Evolutionary conservation across 1,140 invertebrate genomes (phyloP), one percentile per base, ranked within the genome.

Genomic region (Pararge aegeria): DNA sequence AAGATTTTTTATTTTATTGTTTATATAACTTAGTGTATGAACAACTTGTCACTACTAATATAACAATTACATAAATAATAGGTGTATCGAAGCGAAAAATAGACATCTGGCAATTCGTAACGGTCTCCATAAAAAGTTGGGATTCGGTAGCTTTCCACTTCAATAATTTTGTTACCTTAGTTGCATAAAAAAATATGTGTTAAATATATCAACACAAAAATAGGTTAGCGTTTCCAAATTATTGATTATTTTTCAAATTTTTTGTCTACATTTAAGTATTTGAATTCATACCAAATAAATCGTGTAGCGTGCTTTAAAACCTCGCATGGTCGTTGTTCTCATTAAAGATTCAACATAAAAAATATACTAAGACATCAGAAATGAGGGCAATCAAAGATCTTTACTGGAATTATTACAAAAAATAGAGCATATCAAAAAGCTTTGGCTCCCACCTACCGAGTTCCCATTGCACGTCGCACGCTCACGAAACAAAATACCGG

Each of bases 401-500:
- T 66, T 68, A 68, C 61, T 65, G 58, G 58, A 38, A 70, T 61
- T 67, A 66, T 66, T 59, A 68, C 69, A 68, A 83, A 79, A 83
- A 76, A 65, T 74, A 68, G 72, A 72, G 34, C 64, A 71, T 59
- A 71, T 75, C 75, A 68, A 73, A 78, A 73, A 71, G 65, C 61
- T 66, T 73, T 40, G 59, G 70, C 65, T 83, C 83, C 82, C 80
- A 81, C 80, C 80, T 83, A 85, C 80, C 57, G 74, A 70, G 85
- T 80, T 85, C 78, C 82, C 80, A 80, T 64, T 78, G 76, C 67
- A 63, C 74, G 73, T 78, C 80, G 76, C 62, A 71, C 75, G 70
- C 65, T 80, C 80, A 82, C 83, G 83, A 80, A 87, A 89, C 82
- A 79, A 81, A 89, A 89, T 84, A 87, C 81, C 79, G 73, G 48